Percentiles rank a stretch among this genome's conserved stretches.
Evolutionary conservation across 2,888 invertebrate genomes (phyloP).

Genomic region (Zaprionus bogoriensis): DNA sequence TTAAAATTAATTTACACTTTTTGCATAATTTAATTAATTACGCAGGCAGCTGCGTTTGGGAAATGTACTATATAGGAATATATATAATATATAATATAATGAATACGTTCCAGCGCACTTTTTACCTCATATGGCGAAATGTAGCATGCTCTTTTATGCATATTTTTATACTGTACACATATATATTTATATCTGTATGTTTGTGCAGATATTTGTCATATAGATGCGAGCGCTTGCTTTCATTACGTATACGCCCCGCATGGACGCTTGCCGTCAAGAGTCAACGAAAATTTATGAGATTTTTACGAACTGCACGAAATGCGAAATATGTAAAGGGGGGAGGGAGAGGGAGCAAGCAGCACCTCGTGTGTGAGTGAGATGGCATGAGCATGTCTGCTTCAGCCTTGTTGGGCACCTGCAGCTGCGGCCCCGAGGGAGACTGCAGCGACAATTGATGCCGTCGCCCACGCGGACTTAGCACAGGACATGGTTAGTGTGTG

Average conservation of each 20-base stretch:
- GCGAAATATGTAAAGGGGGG: not conserved
- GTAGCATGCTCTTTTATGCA: too few relatives aligned
- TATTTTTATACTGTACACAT: too few relatives aligned
- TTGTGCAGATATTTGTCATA: not conserved
- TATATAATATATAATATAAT: too few relatives aligned
- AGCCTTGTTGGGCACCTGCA: constrained; percentile 29
- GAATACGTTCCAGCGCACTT: too few relatives aligned
- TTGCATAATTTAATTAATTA: too few relatives aligned
- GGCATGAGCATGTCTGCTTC: too few relatives aligned
- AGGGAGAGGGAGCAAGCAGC: not conserved
- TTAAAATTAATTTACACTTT: too few relatives aligned
- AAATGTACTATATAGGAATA: too few relatives aligned
- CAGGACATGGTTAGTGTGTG: constrained; percentile 24
- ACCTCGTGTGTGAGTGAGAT: not conserved
- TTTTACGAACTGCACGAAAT: constrained; percentile 31
- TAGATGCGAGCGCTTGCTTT: not conserved
- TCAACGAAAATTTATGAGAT: constrained; percentile 52
- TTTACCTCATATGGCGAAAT: too few relatives aligned
- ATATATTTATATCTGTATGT: not conserved
- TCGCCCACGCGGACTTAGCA: constrained; percentile 5
- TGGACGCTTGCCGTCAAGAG: constrained; percentile 16
- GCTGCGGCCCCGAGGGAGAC: not conserved
- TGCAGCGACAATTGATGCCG: constrained; percentile 21
- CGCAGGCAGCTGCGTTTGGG: too few relatives aligned
- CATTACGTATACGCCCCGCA: constrained; percentile 55